Evolutionary conservation across 2,888 invertebrate genomes (phyloP).

Genomic region (Temnothorax unifasciatus): DNA sequence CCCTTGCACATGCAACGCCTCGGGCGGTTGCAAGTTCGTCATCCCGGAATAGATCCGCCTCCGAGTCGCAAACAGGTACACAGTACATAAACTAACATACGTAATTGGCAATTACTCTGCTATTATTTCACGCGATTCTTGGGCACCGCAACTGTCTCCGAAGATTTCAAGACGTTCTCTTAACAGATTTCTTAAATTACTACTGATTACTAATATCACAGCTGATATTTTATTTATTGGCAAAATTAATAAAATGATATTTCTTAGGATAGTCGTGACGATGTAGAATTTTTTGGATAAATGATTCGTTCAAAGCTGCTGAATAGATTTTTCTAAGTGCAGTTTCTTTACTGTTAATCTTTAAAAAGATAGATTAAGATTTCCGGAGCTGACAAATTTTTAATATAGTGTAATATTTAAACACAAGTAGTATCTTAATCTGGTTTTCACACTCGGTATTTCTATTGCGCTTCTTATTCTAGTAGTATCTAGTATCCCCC

Average conservation of each 20-base stretch:
- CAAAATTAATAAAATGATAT: neutral
- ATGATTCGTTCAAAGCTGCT: neutral
- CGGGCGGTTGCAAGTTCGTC: conserved; percentile 36
- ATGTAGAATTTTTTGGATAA: neutral
- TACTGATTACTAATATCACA: neutral
- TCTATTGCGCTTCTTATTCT: neutral
- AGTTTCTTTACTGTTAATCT: neutral
- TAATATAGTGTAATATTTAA: neutral
- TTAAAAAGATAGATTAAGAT: neutral
- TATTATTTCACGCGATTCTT: conserved; percentile 40
- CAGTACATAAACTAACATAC: conserved; percentile 19
- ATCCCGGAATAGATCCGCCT: conserved; percentile 33
- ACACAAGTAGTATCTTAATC: neutral
- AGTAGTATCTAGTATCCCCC: neutral
- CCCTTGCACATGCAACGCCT: conserved; percentile 42
- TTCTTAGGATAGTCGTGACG: neutral
- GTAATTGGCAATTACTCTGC: conserved; percentile 40
- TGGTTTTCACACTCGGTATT: neutral
- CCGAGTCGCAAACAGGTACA: conserved; percentile 36
- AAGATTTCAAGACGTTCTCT: conserved; percentile 7
- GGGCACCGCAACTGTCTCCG: neutral
- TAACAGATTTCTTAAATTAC: neutral
- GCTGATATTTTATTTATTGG: neutral
- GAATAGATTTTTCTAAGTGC: neutral
- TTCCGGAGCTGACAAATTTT: neutral